Evolutionary conservation across 1,140 invertebrate species (phyloP).

Genomic region (Papilio dardanus): DNA sequence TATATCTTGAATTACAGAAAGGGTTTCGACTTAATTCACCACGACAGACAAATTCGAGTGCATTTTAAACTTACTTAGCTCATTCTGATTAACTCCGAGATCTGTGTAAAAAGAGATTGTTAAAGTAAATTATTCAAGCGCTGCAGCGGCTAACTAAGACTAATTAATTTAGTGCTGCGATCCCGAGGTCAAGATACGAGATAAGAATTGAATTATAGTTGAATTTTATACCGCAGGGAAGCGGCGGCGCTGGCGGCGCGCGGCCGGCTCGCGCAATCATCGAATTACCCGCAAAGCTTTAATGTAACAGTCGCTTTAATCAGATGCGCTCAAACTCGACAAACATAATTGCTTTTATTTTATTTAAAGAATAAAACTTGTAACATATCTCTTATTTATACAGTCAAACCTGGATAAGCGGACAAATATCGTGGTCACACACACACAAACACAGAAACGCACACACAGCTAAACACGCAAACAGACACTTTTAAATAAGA

Average conservation of each 20-base stretch:
- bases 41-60: conserved; percentile 33
- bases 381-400: neutral
- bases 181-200: conserved; percentile 46
- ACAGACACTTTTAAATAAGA: too few species aligned
- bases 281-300: conserved; percentile 32
- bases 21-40: conserved; percentile 8
- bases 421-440: too few species aligned
- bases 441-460: too few species aligned
- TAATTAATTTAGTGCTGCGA: conserved; percentile 46
- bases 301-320: conserved; percentile 18
- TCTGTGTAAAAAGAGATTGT: conserved; percentile 48
- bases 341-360: conserved; percentile 3
- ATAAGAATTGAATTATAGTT: conserved; percentile 47
- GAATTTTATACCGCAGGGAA: conserved; percentile 39
- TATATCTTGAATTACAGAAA: conserved; percentile 23
- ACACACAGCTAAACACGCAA: too few species aligned
- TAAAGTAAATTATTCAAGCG: conserved; percentile 47
- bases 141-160: conserved; percentile 46
- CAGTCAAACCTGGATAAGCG: neutral
- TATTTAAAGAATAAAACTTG: neutral
- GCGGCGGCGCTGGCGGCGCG: neutral
- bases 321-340: neutral
- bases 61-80: conserved; percentile 42
- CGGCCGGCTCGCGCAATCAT: conserved; percentile 31
- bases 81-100: conserved; percentile 45